Percentiles rank a stretch among this genome's conserved stretches.
phyloP scores from a whole-genome alignment of 2,888 invertebrate genomes.

The Timandra comae region DNA sequence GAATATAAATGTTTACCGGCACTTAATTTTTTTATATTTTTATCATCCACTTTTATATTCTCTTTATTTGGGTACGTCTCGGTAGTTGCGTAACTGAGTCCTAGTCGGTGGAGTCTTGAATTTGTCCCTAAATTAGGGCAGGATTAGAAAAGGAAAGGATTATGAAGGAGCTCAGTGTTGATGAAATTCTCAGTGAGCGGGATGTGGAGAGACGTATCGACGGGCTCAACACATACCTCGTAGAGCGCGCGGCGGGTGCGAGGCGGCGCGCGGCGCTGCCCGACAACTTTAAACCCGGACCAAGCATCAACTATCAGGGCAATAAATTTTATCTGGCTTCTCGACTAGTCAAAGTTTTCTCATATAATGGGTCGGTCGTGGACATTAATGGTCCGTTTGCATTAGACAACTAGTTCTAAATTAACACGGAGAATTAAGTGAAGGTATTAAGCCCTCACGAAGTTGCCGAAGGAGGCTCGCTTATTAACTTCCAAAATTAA shows the following conservation, averaged over 20 bases:
- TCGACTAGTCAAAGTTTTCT: conserved; percentile 44
- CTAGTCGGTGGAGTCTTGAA: not conserved
- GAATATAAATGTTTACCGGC: conserved; percentile 1
- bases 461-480: conserved; percentile 13
- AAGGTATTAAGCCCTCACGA: conserved; percentile 19
- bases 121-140: not conserved
- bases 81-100: not conserved
- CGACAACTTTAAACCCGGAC: conserved; percentile 15
- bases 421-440: conserved; percentile 42
- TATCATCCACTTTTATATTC: not conserved
- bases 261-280: not conserved
- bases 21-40: not conserved
- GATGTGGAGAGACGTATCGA: not conserved
- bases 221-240: conserved; percentile 5
- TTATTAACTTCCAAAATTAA: conserved; percentile 3
- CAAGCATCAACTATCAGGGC: conserved; percentile 27
- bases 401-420: conserved; percentile 29
- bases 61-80: too few relatives aligned
- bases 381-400: conserved; percentile 38
- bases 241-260: not conserved
- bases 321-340: conserved; percentile 42
- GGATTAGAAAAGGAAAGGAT: conserved; percentile 1
- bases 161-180: not conserved
- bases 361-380: conserved; percentile 41
- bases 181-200: conserved; percentile 1